These are phyloP conservation scores for Cacatua alba DNA, from an alignment of 2,113 vertebrate genomes.

Conservation along the genomic window DNA sequence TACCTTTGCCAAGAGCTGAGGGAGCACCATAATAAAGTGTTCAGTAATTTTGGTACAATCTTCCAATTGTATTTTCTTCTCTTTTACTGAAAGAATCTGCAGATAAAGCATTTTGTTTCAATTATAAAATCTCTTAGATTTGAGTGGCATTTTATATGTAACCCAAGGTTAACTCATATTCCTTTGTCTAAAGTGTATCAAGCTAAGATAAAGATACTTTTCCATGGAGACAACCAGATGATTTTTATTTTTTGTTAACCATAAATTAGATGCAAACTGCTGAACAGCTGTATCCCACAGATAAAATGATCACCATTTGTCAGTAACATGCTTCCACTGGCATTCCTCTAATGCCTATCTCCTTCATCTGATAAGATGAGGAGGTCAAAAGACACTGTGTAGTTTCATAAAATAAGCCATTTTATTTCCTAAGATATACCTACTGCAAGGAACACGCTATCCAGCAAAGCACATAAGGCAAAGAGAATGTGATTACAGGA, in stretches of 20 bases:
- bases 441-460: neutral
- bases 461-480: neutral
- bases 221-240: neutral
- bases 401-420: neutral
- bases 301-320: neutral
- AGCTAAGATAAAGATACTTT: neutral
- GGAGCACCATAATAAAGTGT: conserved; percentile 82
- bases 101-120: conserved; percentile 52
- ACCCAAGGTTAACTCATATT: neutral
- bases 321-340: neutral
- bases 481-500: neutral
- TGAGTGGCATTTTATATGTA: neutral
- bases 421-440: neutral
- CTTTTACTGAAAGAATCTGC: conserved; percentile 76
- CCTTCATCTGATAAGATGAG: neutral
- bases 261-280: neutral
- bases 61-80: conserved; percentile 84
- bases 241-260: neutral
- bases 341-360: neutral
- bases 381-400: neutral
- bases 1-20: conserved; percentile 88
- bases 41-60: conserved; percentile 86
- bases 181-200: neutral
- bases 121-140: neutral
- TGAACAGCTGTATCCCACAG: neutral